phyloP scores from a whole-genome alignment of 2,113 vertebrate species.

The Campylomormyrus numenius region DNA sequence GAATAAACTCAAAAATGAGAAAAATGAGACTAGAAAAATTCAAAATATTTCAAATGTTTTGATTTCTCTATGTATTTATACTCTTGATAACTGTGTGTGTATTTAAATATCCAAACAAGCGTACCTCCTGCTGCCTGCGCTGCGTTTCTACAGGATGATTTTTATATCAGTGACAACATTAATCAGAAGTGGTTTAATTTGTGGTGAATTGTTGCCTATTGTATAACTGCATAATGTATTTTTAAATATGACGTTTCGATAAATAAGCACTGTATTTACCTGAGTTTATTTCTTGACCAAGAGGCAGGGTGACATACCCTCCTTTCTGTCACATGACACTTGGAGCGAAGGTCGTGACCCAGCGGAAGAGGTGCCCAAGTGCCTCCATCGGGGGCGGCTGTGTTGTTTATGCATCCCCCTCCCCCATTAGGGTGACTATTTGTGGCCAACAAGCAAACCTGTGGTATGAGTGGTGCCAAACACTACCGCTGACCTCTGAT shows the following conservation, averaged over 20 bases:
- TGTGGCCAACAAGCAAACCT: neutral
- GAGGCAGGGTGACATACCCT: neutral
- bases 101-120: neutral
- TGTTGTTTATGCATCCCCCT: neutral
- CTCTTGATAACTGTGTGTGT: neutral
- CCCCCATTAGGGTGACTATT: neutral
- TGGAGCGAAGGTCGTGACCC: neutral
- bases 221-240: neutral
- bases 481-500: neutral
- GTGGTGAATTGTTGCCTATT: neutral
- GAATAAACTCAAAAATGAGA: neutral
- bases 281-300: neutral
- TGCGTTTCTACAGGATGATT: neutral
- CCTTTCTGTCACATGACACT: neutral
- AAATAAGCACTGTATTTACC: neutral
- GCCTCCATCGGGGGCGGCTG: neutral
- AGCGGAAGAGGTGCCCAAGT: neutral
- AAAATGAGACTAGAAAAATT: neutral
- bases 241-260: neutral
- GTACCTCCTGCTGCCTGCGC: neutral
- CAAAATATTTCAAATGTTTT: neutral
- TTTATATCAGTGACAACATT: neutral
- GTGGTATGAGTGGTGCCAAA: neutral
- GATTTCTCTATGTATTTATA: neutral
- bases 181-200: neutral